phyloP scores from a whole-genome alignment of 2,797 vertebrate genomes.

The Sebastes nivosus region DNA sequence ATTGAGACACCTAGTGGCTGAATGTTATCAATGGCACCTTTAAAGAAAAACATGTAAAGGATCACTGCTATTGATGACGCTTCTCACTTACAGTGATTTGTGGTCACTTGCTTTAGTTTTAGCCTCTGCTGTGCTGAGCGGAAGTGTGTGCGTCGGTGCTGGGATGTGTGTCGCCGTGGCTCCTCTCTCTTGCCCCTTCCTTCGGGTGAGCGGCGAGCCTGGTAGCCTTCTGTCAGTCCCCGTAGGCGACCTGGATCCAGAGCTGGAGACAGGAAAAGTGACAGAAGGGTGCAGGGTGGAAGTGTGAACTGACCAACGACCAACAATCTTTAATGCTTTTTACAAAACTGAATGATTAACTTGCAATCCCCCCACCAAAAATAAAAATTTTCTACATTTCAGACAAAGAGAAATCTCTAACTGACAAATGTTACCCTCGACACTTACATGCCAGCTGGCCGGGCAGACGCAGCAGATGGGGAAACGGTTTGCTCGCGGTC shows the following conservation, averaged over 20 bases:
- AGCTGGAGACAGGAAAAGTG: constrained; percentile 34
- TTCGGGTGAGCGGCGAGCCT: constrained; percentile 89
- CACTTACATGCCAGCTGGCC: constrained; percentile 89
- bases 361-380: background rate
- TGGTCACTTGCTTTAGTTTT: constrained; percentile 61
- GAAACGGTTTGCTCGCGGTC: constrained; percentile 84
- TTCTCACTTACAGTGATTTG: constrained; percentile 58
- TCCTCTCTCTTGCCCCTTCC: constrained; percentile 86
- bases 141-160: constrained; percentile 66
- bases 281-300: background rate
- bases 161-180: constrained; percentile 75
- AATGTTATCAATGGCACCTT: no score
- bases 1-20: no score
- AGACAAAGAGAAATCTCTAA: background rate
- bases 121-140: constrained; percentile 16
- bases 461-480: constrained; percentile 84
- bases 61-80: background rate
- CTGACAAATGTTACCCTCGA: background rate
- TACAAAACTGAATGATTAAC: background rate
- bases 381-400: background rate
- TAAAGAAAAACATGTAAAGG: background rate
- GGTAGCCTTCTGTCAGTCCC: constrained; percentile 85
- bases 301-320: background rate
- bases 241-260: constrained; percentile 85
- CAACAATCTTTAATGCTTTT: background rate